Conservation (phyloP, 2,113 vertebrate species). For the Polypterus senegalus region DNA sequence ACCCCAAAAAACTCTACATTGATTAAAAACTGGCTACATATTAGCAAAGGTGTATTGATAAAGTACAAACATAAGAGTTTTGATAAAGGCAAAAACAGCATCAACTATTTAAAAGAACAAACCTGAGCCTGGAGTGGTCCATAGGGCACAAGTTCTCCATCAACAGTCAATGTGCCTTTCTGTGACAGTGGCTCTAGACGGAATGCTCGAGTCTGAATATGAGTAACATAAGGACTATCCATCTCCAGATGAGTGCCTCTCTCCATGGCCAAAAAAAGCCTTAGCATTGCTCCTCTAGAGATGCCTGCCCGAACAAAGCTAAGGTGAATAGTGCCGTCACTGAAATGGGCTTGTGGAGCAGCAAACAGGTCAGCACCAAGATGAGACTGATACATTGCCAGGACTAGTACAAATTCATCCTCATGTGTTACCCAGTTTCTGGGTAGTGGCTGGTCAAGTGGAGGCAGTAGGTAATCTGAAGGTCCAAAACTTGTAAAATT, state of each 20-base stretch:
- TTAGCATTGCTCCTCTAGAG: slow-evolving; percentile 63
- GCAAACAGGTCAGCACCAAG: slow-evolving; percentile 68
- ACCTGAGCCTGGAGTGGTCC: slow-evolving; percentile 79
- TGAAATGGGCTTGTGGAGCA: slow-evolving; percentile 63
- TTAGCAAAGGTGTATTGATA: neutral
- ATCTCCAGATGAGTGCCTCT: slow-evolving; percentile 61
- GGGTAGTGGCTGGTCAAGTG: slow-evolving; percentile 63
- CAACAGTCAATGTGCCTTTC: slow-evolving; percentile 71
- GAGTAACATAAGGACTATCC: slow-evolving; percentile 62
- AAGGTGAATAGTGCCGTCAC: slow-evolving; percentile 74
- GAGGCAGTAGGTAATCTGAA: slow-evolving; percentile 59
- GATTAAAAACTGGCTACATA: too few relatives aligned
- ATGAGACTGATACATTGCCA: slow-evolving; percentile 73
- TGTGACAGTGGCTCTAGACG: slow-evolving; percentile 70
- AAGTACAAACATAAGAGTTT: neutral
- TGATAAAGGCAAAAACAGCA: neutral
- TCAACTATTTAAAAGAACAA: slow-evolving; percentile 6
- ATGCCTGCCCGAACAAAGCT: slow-evolving; percentile 69
- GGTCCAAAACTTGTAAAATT: slow-evolving; percentile 27
- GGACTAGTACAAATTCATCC: slow-evolving; percentile 70
- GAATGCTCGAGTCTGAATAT: slow-evolving; percentile 65
- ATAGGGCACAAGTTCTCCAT: slow-evolving; percentile 75
- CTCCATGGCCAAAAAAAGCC: slow-evolving; percentile 79
- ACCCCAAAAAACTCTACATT: neutral
- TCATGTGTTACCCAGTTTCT: slow-evolving; percentile 71